These are phyloP conservation scores for Agapetus fuscipes DNA, from an alignment of 2,888 invertebrate species.

Conservation along the genomic window DNA sequence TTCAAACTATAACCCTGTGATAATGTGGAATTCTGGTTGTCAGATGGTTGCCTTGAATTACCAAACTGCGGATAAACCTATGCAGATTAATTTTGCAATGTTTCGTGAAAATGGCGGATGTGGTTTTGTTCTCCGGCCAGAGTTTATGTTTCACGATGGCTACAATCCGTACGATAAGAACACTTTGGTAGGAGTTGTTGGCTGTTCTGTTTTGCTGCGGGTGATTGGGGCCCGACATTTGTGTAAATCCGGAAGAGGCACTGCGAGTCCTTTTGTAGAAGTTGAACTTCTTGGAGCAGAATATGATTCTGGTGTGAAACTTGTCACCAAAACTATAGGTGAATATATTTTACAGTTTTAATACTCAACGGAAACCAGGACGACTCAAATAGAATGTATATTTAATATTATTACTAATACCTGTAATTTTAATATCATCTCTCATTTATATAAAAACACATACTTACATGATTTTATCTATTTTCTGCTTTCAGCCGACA, in stretches of 20 bases:
- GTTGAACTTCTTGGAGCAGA: slow-evolving; percentile 84
- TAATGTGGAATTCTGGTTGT: slow-evolving; percentile 92
- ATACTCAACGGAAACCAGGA: too few species aligned
- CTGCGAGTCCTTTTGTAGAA: slow-evolving; percentile 85
- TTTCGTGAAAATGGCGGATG: slow-evolving; percentile 89
- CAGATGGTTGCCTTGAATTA: slow-evolving; percentile 98
- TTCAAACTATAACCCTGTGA: slow-evolving; percentile 91
- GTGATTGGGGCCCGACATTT: slow-evolving; percentile 88
- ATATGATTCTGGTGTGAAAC: slow-evolving; percentile 74
- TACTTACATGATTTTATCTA: too few species aligned
- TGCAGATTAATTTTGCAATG: slow-evolving; percentile 92
- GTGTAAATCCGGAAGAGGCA: slow-evolving; percentile 71
- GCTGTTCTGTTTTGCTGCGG: slow-evolving; percentile 58
- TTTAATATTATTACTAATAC: not conserved
- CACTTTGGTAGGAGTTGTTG: slow-evolving; percentile 47
- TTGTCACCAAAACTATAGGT: slow-evolving; percentile 79
- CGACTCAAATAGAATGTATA: not conserved
- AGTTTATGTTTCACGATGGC: slow-evolving; percentile 72
- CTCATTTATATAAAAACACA: too few species aligned
- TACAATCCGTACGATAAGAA: slow-evolving; percentile 70
- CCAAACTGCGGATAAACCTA: slow-evolving; percentile 89
- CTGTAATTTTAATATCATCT: too few species aligned
- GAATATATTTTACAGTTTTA: slow-evolving; percentile 29
- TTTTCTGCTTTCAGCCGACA: slow-evolving; percentile 62
- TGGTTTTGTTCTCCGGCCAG: slow-evolving; percentile 87